phyloP scores from a whole-genome alignment of 2,888 invertebrate genomes.

The Aspidiotus rigidus region DNA sequence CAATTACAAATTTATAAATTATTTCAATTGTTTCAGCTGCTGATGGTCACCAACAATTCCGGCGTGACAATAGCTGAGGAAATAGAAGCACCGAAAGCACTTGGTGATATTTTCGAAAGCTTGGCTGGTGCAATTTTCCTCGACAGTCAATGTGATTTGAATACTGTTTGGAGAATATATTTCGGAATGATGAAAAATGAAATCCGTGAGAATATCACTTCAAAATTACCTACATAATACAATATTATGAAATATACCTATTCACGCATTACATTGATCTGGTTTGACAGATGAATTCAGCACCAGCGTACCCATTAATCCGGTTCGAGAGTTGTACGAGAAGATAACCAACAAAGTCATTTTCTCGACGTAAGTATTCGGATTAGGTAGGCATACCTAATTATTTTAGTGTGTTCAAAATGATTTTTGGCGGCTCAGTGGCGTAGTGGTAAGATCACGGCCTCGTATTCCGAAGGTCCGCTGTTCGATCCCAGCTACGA shows the following conservation, averaged over 20 bases:
- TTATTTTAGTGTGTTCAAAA: too few relatives aligned
- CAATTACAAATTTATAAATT: too few relatives aligned
- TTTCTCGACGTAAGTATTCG: constrained; percentile 45
- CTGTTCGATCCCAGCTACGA: too few relatives aligned
- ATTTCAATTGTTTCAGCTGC: constrained; percentile 40
- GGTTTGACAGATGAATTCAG: constrained; percentile 57
- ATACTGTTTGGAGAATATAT: constrained; percentile 64
- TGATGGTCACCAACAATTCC: constrained; percentile 56
- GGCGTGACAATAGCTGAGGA: constrained; percentile 60
- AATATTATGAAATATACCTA: too few relatives aligned
- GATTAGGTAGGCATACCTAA: too few relatives aligned
- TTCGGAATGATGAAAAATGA: constrained; percentile 75
- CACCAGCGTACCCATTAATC: constrained; percentile 73
- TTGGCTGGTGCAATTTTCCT: constrained; percentile 82
- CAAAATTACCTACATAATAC: too few relatives aligned
- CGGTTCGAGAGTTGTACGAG: constrained; percentile 78
- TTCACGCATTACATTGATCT: too few relatives aligned
- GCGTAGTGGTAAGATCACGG: too few relatives aligned
- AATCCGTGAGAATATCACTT: constrained; percentile 48
- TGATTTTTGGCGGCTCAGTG: too few relatives aligned
- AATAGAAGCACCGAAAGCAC: constrained; percentile 79
- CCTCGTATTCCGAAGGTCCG: too few relatives aligned
- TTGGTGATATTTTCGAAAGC: constrained; percentile 92
- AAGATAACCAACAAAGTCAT: constrained; percentile 53
- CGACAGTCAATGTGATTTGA: constrained; percentile 66